Conservation (phyloP, 2,888 invertebrate genomes). For the Lomographa bimaculata region DNA sequence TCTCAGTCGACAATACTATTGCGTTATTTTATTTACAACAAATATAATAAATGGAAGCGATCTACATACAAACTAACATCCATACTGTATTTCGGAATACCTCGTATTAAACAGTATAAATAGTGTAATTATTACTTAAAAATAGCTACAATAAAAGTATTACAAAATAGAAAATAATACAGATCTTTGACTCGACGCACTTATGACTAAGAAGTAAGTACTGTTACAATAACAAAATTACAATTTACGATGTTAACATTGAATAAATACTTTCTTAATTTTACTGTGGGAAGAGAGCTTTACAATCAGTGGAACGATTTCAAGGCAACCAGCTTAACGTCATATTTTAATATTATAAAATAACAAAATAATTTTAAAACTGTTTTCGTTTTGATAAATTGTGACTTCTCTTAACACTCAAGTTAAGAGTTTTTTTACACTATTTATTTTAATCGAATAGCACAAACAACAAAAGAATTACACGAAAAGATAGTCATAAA, state of each 20-base stretch:
- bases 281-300: constrained; percentile 68
- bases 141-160: constrained; percentile 73
- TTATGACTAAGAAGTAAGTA: constrained; percentile 75
- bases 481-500: too few species aligned
- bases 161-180: constrained; percentile 83
- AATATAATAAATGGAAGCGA: constrained; percentile 64
- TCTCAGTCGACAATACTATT: constrained; percentile 77
- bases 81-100: constrained; percentile 76
- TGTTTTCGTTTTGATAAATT: too few species aligned
- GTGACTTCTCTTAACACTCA: too few species aligned
- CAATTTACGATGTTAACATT: constrained; percentile 67
- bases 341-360: constrained; percentile 28
- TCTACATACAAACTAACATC: constrained; percentile 62
- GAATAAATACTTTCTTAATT: constrained; percentile 77
- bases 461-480: too few species aligned
- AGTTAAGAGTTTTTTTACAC: too few species aligned
- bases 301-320: constrained; percentile 47
- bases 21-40: constrained; percentile 61
- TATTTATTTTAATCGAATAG: too few species aligned
- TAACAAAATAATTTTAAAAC: too few species aligned
- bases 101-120: constrained; percentile 81
- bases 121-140: constrained; percentile 60
- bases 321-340: constrained; percentile 27
- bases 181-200: constrained; percentile 82
- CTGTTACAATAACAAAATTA: constrained; percentile 68